Evolutionary conservation across 1,140 invertebrate species (phyloP).

Genomic region (Mamestra configurata): DNA sequence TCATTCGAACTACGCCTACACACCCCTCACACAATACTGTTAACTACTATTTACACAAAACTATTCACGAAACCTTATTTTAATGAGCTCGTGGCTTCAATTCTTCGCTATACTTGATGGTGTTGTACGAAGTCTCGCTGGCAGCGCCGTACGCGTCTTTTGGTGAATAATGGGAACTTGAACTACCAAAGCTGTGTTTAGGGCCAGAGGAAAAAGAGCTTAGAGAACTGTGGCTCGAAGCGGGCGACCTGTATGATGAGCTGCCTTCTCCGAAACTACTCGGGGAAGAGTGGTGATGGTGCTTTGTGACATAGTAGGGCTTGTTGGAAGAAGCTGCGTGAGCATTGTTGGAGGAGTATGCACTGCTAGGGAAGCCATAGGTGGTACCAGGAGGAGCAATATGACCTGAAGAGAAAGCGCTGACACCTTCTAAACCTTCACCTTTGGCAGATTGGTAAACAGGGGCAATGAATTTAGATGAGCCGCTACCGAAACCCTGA

Average conservation of each 20-base stretch:
- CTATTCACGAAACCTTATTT: slow-evolving; percentile 26
- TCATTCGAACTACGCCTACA: slow-evolving; percentile 51
- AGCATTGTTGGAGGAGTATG: slow-evolving; percentile 64
- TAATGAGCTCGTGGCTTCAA: slow-evolving; percentile 77
- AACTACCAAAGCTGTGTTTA: slow-evolving; percentile 79
- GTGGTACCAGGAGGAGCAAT: slow-evolving; percentile 68
- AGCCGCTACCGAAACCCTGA: slow-evolving; percentile 68
- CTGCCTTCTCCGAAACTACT: slow-evolving; percentile 72
- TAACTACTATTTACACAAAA: slow-evolving; percentile 68
- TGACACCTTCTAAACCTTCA: slow-evolving; percentile 75
- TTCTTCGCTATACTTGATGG: slow-evolving; percentile 84
- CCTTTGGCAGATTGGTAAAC: slow-evolving; percentile 72
- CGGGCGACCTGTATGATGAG: slow-evolving; percentile 69
- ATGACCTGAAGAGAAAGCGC: slow-evolving; percentile 77
- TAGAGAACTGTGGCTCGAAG: slow-evolving; percentile 68
- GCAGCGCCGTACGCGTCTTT: slow-evolving; percentile 77
- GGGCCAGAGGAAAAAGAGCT: slow-evolving; percentile 75
- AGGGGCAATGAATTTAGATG: slow-evolving; percentile 71
- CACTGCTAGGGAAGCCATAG: slow-evolving; percentile 68
- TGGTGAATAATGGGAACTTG: slow-evolving; percentile 71
- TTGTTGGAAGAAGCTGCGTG: slow-evolving; percentile 73
- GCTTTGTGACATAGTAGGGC: slow-evolving; percentile 75
- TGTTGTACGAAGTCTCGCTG: slow-evolving; percentile 81
- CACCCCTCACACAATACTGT: slow-evolving; percentile 55
- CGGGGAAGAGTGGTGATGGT: slow-evolving; percentile 62